Conservation (phyloP, 2,888 invertebrate genomes). For the Catocala sponsa region DNA sequence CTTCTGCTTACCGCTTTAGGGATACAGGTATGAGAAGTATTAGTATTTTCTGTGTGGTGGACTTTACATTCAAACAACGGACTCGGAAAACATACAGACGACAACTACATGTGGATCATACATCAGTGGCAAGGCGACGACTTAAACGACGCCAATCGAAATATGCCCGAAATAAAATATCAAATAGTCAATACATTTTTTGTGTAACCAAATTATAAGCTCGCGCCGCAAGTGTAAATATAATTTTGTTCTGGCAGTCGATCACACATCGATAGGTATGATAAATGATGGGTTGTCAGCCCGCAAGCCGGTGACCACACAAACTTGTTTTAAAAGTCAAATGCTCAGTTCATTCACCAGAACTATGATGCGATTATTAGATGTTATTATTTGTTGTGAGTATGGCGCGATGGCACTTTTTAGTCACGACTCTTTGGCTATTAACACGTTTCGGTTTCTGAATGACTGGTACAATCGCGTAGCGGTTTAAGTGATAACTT, state of each 20-base stretch:
- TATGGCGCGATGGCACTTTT: not conserved
- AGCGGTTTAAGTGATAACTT: too few relatives aligned
- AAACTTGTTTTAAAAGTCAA: conserved; percentile 67
- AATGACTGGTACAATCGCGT: too few relatives aligned
- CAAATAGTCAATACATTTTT: not conserved
- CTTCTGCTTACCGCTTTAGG: too few relatives aligned
- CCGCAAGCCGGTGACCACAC: conserved; percentile 59
- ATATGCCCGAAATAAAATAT: not conserved
- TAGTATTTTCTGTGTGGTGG: too few relatives aligned
- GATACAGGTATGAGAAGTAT: too few relatives aligned
- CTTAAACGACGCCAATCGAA: too few relatives aligned
- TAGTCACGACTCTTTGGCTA: too few relatives aligned
- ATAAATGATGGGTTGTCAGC: conserved; percentile 74
- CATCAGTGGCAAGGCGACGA: too few relatives aligned
- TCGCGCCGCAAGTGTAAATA: conserved; percentile 39
- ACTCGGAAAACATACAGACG: too few relatives aligned
- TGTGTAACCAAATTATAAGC: conserved; percentile 11
- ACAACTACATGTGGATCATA: too few relatives aligned
- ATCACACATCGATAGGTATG: conserved; percentile 77
- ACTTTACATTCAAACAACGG: too few relatives aligned
- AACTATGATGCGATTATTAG: conserved; percentile 30
- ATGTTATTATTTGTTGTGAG: conserved; percentile 18
- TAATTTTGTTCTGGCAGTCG: conserved; percentile 64
- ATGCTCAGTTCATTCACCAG: conserved; percentile 72
- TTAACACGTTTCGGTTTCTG: too few relatives aligned